Base-by-base conservation (phyloP, 2,888 invertebrate genomes). In the Philaethria dido region DNA sequence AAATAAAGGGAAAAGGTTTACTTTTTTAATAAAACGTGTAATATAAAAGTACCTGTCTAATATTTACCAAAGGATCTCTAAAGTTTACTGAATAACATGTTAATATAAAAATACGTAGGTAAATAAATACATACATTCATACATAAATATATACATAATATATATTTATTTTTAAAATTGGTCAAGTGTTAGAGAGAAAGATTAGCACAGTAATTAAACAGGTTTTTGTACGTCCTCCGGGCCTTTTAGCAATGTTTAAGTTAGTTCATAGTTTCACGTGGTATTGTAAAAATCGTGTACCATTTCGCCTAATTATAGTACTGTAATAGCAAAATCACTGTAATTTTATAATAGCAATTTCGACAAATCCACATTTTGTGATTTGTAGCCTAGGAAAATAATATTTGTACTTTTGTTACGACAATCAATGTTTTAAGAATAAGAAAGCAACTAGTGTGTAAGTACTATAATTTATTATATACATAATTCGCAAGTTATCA, bases 381-480 rank as follows among this genome's bases (percentile, higher is more conserved):
- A 52, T 5, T 33, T 11, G 29, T 52, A 52, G 29, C 52, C 9
- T 33, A 52, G 29, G 29, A 16, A 52, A 33, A 33, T 16, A 13
- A 18, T 5, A 52, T 52, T 29, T 52, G 52, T 52, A 52, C 52
- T 52, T 52, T 52, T 52, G 29, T 52, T 52, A 52, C 52, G 29
- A 52, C 11, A 9, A 16, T 52, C 29, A 33, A 52, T 16, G 52
- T 52, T 52, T 16, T 52, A 33, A 18, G 33, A 52, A 33, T 52
- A 52, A 52, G 16, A 42, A 57, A 4, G 42, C 42, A 42, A 22
- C 39, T 57, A 20, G 20, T 42, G 11, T 57, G 39, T 57, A 57
- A 57, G 22, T 57, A 42, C 29, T 33, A 33, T 52, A 52, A 52
- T 52, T 57, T 55, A 57, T 57, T 57, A 57, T 57, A 42, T 57